Evolutionary conservation across 2,797 vertebrate genomes (phyloP), one percentile per base, ranked within the genome.

Genomic region (Tamandua tetradactyla): DNA sequence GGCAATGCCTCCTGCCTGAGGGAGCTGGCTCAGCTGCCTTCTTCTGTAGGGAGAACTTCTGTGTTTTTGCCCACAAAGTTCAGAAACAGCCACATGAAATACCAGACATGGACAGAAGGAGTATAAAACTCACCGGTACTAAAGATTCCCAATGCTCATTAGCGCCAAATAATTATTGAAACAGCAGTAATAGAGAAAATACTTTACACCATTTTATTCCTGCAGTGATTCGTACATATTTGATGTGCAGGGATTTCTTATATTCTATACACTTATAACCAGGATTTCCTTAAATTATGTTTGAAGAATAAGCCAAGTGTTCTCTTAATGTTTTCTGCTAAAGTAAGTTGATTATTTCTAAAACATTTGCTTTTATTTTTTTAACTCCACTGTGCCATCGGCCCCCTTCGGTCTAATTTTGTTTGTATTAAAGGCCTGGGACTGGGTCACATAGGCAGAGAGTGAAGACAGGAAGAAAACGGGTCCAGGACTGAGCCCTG

Each of bases 301-400:
- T 82, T 94, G 44, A 89, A 95, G 68, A 91, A 47, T 74, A 91
- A 69, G 32, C 42, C 62, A 23, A 61, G 52, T n/a, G 37, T 81
- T 93, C 22, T 86, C 82, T 78, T 93, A 62, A 76, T 79, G 35
- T 42, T 92, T 90, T 87, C 87, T 80, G 20, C 52, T 75, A 95
- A 95, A 90, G 27, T 64, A 61, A 14, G 44, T 76, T 91, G 84
- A 89, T 89, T 79, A 88, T 81, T 79, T 72, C 85, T 84, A 62
- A 14, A 66, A 66, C 91, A 89, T 87, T n/a, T n/a, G n/a, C n/a
- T n/a, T n/a, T n/a, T 71, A 68, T 57, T 76, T 85, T 82, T 62
- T 57, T 35, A 35, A 37, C 55, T 85, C 40, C 35, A 71, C 52
- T 80, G 15, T 89, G 69, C 44, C 44, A 35, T 27, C 37, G 35